These are phyloP conservation scores for Baronia brevicornis DNA, from an alignment of 2,888 invertebrate genomes.

Conservation along the genomic window DNA sequence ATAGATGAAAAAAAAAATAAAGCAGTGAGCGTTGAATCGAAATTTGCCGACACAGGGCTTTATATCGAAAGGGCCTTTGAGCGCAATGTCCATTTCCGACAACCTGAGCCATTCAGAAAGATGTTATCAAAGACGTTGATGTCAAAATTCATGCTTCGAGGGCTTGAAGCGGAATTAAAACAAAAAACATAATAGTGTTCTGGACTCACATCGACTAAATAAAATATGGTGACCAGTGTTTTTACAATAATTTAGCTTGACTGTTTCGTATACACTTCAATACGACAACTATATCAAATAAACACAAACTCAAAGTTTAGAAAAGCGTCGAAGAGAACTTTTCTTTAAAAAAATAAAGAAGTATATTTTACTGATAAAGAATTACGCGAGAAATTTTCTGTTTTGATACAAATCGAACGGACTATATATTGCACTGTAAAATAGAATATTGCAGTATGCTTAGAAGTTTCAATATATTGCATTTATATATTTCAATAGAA, in stretches of 20 bases:
- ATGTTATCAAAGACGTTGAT: conserved; percentile 59
- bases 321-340: conserved; percentile 29
- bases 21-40: conserved; percentile 37
- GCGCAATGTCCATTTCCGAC: conserved; percentile 66
- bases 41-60: conserved; percentile 53
- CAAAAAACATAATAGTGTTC: conserved; percentile 9
- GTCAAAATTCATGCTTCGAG: conserved; percentile 40
- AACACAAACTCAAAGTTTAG: conserved; percentile 28
- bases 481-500: too few relatives aligned
- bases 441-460: too few relatives aligned
- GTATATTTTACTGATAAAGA: too few relatives aligned
- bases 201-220: conserved; percentile 11
- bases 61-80: conserved; percentile 47
- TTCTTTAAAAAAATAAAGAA: too few relatives aligned
- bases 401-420: too few relatives aligned
- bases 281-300: conserved; percentile 1
- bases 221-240: conserved; percentile 2
- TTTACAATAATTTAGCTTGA: neutral
- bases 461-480: too few relatives aligned
- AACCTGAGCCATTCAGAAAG: conserved; percentile 50
- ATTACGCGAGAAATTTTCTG: too few relatives aligned
- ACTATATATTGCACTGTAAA: too few relatives aligned
- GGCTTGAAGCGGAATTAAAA: conserved; percentile 12
- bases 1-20: conserved; percentile 23
- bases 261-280: neutral